Conservation (phyloP, 2,797 vertebrate genomes). For the Rhynchonycteris naso region DNA sequence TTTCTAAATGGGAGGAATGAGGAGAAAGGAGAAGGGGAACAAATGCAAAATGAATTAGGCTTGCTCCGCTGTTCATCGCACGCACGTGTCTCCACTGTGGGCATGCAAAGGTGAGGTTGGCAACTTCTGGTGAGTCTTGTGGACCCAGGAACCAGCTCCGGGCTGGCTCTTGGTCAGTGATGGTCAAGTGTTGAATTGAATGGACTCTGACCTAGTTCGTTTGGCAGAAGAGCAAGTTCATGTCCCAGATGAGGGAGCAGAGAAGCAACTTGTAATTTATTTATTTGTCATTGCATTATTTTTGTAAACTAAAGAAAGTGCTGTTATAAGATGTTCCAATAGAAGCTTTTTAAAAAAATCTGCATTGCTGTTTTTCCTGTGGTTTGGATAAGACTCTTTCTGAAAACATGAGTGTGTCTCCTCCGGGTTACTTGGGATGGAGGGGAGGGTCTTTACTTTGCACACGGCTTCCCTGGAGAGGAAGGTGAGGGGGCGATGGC, state of each 20-base stretch:
- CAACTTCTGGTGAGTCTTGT: fast-evolving
- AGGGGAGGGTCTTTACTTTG: not conserved
- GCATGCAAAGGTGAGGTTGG: not conserved
- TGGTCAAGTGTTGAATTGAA: not conserved
- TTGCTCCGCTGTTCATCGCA: not conserved
- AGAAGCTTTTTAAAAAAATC: not conserved
- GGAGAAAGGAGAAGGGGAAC: not conserved
- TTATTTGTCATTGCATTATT: not conserved
- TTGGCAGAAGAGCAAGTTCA: not conserved
- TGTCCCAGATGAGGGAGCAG: not conserved
- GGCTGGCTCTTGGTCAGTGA: not conserved
- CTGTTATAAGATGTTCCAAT: not conserved
- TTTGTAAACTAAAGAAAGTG: not conserved
- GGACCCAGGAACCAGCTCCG: too few relatives aligned
- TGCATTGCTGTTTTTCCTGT: not conserved
- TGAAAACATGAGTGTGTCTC: not conserved
- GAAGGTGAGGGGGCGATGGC: not conserved
- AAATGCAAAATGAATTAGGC: not conserved
- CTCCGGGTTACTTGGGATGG: not conserved
- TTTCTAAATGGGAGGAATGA: not conserved
- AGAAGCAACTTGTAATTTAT: not conserved
- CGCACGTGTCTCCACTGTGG: not conserved
- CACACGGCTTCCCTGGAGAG: not conserved
- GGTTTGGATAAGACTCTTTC: not conserved
- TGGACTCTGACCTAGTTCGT: not conserved